Evolutionary conservation across 2,888 invertebrate genomes (phyloP), one percentile per base, ranked within the genome.

Genomic region (Phengaris alcon): DNA sequence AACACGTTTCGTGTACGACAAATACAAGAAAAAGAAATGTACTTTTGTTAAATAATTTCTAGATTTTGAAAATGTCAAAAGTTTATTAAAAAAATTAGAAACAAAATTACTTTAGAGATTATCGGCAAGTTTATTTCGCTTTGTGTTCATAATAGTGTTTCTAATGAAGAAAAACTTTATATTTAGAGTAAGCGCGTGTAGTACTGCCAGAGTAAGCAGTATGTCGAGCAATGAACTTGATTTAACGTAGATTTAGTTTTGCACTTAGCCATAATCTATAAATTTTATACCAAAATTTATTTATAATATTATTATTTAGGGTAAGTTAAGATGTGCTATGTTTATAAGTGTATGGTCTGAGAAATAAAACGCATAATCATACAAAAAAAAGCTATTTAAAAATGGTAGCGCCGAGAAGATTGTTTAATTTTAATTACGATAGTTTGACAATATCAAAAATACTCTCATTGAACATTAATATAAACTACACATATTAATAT

Each of bases 251-350:
- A 75, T 55, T 77, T 77, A 79, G 74, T 77, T 76, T 75, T 75
- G 80, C 80, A 79, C 78, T 77, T 81, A 80, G 77, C 78, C 78
- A 79, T 79, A 77, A 74, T 76, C 77, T 76, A 76, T 74, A 79
- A 75, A 78, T 81, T 79, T 81, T 80, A 80, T 80, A 82, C 81
- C 82, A 82, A 81, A 80, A 79, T 82, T 80, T 81, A 81, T 81
- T 82, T 82, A 82, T 80, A 35, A 35, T 35, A 78, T 77, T 79
- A 79, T 77, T 76, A 35, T 74, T 73, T 79, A 79, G 76, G n/a
- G 12, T 77, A 75, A 68, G 55, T 48, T 75, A 75, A 72, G 59
- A 44, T 73, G 72, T 35, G 55, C 22, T 55, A 46, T 22, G 12
- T 72, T 52, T 44, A 64, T 54, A 35, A 3, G 22, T 12, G 12